phyloP scores from a whole-genome alignment of 2,797 vertebrate species.

The Eurystomus glaucurus region DNA sequence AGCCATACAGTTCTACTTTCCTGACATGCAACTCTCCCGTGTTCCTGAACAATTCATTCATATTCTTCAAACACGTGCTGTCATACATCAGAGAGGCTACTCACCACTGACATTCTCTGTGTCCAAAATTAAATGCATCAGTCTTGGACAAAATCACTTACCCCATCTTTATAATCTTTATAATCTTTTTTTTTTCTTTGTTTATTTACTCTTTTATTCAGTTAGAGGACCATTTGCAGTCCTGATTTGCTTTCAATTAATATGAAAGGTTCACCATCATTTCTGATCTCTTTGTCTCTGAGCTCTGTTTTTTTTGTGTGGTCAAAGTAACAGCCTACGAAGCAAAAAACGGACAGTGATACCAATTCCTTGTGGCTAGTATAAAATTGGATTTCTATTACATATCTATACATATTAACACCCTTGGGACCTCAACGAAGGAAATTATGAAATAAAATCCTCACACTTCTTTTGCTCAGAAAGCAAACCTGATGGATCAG shows the following conservation, averaged over 20 bases:
- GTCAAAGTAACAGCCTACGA: background rate
- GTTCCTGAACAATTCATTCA: background rate
- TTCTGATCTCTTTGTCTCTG: background rate
- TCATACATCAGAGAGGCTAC: background rate
- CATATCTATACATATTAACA: background rate
- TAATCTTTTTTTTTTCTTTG: background rate
- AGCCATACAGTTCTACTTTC: fast-evolving
- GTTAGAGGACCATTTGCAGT: background rate
- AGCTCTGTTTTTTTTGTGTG: background rate
- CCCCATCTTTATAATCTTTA: background rate
- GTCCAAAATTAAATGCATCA: background rate
- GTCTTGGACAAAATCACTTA: background rate
- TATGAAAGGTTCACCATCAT: background rate
- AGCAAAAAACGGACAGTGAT: background rate
- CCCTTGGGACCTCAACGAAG: background rate
- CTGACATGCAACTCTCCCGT: fast-evolving
- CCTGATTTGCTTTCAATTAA: background rate
- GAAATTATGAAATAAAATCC: background rate
- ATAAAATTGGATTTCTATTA: background rate
- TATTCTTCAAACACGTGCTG: background rate
- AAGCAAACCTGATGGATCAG: background rate
- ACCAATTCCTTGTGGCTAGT: background rate
- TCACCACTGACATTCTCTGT: background rate
- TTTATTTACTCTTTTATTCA: background rate
- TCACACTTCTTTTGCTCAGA: background rate